These are phyloP conservation scores for Aphodius granarius DNA, from an alignment of 2,888 invertebrate species.

Conservation along the genomic window DNA sequence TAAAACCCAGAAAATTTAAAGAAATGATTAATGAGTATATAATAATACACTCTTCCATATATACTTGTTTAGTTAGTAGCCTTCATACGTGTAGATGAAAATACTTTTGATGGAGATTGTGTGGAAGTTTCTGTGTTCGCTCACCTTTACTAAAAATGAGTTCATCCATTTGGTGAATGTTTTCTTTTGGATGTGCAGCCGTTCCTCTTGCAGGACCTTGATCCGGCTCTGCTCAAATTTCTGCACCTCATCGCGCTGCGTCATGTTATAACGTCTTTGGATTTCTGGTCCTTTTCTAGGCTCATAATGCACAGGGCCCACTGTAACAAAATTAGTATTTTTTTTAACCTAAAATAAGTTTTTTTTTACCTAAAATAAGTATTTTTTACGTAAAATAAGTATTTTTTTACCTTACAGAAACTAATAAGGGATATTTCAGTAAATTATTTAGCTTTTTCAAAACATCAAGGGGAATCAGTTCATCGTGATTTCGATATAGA, in stretches of 20 bases:
- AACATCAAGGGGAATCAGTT: no score
- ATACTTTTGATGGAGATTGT: not conserved
- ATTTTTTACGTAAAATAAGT: no score
- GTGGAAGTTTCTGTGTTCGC: not conserved
- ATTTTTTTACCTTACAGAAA: no score
- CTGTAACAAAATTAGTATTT: constrained; percentile 17
- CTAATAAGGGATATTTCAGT: no score
- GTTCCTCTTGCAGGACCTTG: constrained; percentile 95
- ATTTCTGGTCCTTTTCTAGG: constrained; percentile 52
- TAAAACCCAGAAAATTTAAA: no score
- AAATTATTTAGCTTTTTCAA: no score
- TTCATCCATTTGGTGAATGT: constrained; percentile 99
- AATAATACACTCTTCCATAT: no score
- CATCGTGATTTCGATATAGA: not conserved
- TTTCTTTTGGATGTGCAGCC: constrained; percentile 98
- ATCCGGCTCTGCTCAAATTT: constrained; percentile 97
- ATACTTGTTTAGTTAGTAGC: no score
- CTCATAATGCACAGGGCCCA: constrained; percentile 46
- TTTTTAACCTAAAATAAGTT: no score
- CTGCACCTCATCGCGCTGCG: constrained; percentile 86
- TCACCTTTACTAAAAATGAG: constrained; percentile 91
- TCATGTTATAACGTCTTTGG: constrained; percentile 78
- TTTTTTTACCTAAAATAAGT: no score
- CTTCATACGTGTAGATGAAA: not conserved
- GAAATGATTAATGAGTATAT: no score